These are phyloP conservation scores for Cheirogaleus major DNA, from an alignment of 2,797 vertebrate genomes.

Conservation along the genomic window DNA sequence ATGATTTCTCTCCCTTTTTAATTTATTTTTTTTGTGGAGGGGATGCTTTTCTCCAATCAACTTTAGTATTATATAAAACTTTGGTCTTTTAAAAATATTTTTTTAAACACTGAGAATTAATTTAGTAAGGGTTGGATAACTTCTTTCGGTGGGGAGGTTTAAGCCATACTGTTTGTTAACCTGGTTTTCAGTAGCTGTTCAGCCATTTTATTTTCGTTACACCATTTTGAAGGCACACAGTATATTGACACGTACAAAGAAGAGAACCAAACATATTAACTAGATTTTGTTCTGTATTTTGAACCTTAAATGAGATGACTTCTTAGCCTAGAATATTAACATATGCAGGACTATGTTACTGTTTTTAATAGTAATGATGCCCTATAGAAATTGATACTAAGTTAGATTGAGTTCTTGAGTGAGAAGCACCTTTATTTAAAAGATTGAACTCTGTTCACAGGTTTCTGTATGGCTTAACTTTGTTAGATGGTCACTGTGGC, in stretches of 20 bases:
- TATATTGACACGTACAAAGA: background rate
- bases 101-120: constrained; percentile 52
- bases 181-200: constrained; percentile 15
- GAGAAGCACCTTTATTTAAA: constrained; percentile 4
- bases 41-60: constrained; percentile 51
- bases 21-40: background rate
- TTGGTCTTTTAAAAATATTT: background rate
- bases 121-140: constrained; percentile 36
- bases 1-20: background rate
- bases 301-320: background rate
- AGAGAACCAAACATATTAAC: background rate
- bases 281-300: background rate
- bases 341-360: background rate
- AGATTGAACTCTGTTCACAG: background rate
- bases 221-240: background rate
- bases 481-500: background rate
- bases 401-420: background rate
- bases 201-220: background rate
- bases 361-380: background rate
- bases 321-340: background rate
- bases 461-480: background rate
- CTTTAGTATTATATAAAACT: background rate
- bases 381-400: background rate
- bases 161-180: constrained; percentile 1
- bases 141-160: constrained; percentile 41